phyloP scores from a whole-genome alignment of 2,797 vertebrate genomes.

The Lophotriccus pileatus region DNA sequence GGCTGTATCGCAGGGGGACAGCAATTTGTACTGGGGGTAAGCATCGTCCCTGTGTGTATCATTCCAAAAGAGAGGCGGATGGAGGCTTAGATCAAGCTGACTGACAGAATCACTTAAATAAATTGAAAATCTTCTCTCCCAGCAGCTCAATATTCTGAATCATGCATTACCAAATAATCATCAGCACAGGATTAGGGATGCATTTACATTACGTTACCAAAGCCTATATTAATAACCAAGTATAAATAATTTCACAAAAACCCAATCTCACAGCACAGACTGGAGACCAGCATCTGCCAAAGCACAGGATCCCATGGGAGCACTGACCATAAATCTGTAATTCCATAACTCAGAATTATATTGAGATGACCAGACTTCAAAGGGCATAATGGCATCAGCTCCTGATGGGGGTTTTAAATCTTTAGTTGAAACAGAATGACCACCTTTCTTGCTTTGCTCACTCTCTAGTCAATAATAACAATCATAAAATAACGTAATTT shows the following conservation, averaged over 20 bases:
- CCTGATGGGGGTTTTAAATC: neutral
- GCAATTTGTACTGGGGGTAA: neutral
- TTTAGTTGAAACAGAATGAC: neutral
- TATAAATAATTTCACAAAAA: conserved; percentile 15
- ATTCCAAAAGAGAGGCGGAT: neutral
- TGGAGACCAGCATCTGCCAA: neutral
- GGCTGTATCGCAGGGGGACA: fast-evolving
- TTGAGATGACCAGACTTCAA: neutral
- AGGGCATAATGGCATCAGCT: neutral
- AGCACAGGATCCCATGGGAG: neutral
- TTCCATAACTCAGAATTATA: neutral
- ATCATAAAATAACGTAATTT: neutral
- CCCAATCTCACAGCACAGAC: neutral
- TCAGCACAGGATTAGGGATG: conserved; percentile 17
- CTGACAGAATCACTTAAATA: conserved; percentile 3
- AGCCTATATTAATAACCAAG: conserved; percentile 22
- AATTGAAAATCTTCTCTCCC: neutral
- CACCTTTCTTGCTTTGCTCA: neutral
- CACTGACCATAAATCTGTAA: neutral
- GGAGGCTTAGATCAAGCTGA: neutral
- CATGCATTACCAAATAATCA: neutral
- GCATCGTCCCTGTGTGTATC: fast-evolving
- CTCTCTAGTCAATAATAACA: neutral
- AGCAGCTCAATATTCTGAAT: neutral
- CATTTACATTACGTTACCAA: neutral